Evolutionary conservation across 2,113 vertebrate genomes (phyloP).

Genomic region (Vicugna pacos): DNA sequence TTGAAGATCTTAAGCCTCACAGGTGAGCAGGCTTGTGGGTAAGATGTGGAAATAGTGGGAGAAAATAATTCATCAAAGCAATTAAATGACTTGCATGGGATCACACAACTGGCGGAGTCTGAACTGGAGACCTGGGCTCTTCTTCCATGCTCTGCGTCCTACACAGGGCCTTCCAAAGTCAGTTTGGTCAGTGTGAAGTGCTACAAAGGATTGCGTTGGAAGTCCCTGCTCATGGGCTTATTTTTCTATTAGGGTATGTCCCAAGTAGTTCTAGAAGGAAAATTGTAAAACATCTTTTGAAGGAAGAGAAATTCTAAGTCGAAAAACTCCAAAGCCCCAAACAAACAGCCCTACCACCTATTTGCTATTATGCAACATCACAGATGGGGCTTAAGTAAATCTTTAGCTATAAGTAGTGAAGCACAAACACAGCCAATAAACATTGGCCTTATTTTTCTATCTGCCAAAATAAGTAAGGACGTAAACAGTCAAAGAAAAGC

Average conservation of each 20-base stretch:
- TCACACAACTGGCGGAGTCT: neutral
- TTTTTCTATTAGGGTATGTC: neutral
- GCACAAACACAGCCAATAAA: neutral
- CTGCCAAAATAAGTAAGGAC: constrained; percentile 13
- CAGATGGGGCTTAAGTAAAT: neutral
- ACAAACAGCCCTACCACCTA: neutral
- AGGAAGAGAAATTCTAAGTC: constrained; percentile 49
- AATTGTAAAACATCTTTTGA: neutral
- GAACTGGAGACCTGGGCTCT: neutral
- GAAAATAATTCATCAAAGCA: constrained; percentile 11
- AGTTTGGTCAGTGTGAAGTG: neutral
- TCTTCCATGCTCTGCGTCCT: neutral
- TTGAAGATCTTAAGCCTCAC: constrained; percentile 49
- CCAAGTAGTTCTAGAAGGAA: neutral
- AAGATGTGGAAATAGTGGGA: neutral
- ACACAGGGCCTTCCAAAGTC: neutral
- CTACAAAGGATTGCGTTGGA: neutral
- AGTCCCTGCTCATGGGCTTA: neutral
- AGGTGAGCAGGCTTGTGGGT: constrained; percentile 8
- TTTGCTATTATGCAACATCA: neutral
- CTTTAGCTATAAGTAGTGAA: neutral
- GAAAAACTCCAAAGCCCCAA: neutral
- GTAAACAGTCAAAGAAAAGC: neutral
- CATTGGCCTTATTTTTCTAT: neutral
- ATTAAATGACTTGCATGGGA: neutral